Base-by-base conservation (phyloP, 1,140 invertebrate species). In the Heliconius congener region DNA sequence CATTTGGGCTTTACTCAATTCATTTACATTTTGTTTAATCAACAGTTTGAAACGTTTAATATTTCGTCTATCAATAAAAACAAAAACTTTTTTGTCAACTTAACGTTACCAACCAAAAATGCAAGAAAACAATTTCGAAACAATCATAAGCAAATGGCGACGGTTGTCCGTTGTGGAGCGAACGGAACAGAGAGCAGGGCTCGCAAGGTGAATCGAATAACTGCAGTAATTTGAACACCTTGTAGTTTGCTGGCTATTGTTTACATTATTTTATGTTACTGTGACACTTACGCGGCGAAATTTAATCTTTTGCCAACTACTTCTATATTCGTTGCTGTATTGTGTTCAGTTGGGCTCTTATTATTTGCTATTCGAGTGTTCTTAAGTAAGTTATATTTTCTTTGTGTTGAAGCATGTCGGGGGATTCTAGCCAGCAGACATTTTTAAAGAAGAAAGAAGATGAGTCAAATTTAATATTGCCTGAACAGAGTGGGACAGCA, bases 111-210 rank as follows among this genome's bases (percentile, higher is more conserved):
- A 75, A 83, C 82, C 78, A 88, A 88, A 30, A 85, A 93, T 93
- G 91, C 88, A 92, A 88, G 88, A 92, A 86, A 90, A 87, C 81
- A 89, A 90, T 87, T 93, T 93, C 87, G 85, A 90, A 86, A 89
- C 86, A 86, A 88, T 93, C 78, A 89, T 92, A 83, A 91, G 80
- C 81, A 89, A 88, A 86, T 92, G 91, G 91, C 91, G 91, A 86
- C 90, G 87, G 86, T 84, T 92, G 83, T 92, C 90, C 80, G 90
- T 86, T 74, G 60, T 75, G 37, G 82, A 81, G 30, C 72, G 72
- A 73, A 19, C 52, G 30, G 88, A 88, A 81, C 84, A 85, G 87
- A 86, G 84, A 84, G 86, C 0, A 19, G 6, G 91, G 76, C 73
- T 83, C 79, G 82, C 86, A 85, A 93, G 91, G 91, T 93, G 82